Conservation (phyloP, 2,113 vertebrate genomes). For the Etia nguti region DNA sequence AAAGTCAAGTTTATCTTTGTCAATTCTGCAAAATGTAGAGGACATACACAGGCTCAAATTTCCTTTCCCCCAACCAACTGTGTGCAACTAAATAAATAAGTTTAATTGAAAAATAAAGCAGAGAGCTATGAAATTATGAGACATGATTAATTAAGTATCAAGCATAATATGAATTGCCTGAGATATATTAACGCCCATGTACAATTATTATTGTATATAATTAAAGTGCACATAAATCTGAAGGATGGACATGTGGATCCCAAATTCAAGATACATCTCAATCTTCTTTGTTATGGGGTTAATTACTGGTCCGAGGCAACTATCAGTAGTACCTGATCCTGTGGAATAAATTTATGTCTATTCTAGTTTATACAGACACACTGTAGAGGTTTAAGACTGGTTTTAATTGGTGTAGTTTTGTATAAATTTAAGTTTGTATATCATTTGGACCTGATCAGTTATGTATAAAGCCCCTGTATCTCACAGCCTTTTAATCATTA, state of each 20-base stretch:
- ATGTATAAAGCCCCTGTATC: neutral
- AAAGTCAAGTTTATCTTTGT: neutral
- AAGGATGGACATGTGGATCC: neutral
- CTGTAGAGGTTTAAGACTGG: neutral
- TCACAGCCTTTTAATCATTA: neutral
- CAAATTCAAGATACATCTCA: neutral
- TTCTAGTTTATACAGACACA: neutral
- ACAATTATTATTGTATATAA: neutral
- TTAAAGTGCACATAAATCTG: neutral
- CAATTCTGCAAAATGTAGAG: neutral
- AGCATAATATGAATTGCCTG: neutral
- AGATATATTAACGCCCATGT: neutral
- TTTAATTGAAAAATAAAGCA: neutral
- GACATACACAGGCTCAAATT: neutral
- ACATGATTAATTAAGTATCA: neutral
- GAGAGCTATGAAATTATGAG: neutral
- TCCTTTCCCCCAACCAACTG: fast-evolving
- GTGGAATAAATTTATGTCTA: neutral
- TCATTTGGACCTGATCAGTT: neutral
- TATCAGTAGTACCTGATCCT: neutral
- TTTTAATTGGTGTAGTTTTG: neutral
- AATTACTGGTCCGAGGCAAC: neutral
- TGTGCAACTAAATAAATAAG: neutral
- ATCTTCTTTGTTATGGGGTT: neutral
- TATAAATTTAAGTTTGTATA: neutral